Conservation (phyloP, 2,113 vertebrate genomes). For the Melanerpes aurifrons region DNA sequence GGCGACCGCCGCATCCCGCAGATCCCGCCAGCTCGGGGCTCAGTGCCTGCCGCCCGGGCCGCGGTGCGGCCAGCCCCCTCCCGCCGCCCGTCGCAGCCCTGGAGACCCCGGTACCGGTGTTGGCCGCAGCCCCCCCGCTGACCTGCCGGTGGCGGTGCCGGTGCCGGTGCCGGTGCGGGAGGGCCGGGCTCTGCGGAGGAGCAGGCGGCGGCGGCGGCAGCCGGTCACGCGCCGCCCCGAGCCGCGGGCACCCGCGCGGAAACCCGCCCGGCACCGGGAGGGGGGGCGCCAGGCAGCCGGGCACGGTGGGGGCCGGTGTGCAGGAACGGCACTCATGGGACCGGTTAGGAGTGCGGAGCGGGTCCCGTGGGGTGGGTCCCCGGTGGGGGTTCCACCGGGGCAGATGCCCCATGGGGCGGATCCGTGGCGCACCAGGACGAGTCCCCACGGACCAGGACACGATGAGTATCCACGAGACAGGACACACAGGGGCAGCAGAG, state of each 20-base stretch:
- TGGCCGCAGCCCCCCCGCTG: neutral
- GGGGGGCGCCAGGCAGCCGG: neutral
- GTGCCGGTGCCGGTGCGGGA: neutral
- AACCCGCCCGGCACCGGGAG: neutral
- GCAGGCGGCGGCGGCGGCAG: neutral
- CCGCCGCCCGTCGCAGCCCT: neutral
- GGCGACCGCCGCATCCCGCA: neutral
- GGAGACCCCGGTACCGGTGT: neutral
- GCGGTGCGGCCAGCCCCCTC: neutral
- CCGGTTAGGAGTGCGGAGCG: neutral
- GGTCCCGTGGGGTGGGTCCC: neutral
- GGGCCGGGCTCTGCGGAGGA: neutral
- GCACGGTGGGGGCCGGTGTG: neutral
- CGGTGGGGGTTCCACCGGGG: too few species aligned
- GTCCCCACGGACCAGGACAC: too few species aligned
- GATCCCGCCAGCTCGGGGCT: neutral
- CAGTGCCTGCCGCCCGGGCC: neutral
- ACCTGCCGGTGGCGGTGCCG: neutral
- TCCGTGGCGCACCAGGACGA: too few species aligned
- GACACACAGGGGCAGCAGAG: neutral
- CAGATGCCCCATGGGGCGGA: too few species aligned
- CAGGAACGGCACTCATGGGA: neutral
- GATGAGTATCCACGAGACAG: neutral
- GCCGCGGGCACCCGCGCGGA: neutral
- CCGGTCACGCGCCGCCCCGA: neutral